Conservation (phyloP, 2,113 vertebrate genomes). For the Tragelaphus strepsiceros region DNA sequence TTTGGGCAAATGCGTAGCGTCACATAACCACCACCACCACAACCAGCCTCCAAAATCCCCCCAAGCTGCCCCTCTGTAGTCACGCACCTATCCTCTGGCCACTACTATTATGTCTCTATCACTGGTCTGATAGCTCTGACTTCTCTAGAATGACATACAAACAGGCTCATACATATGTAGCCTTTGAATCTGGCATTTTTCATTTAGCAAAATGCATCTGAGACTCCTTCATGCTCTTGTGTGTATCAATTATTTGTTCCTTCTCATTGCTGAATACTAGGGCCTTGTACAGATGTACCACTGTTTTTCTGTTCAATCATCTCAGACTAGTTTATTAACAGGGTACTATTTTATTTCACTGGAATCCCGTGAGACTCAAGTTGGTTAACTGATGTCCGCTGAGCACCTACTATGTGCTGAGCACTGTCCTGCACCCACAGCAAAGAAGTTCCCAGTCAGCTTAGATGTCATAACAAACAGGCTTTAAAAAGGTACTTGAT, state of each 20-base stretch:
- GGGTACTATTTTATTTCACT: neutral
- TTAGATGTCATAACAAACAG: neutral
- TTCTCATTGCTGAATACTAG: neutral
- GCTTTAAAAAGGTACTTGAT: neutral
- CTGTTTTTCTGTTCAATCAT: neutral
- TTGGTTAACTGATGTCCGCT: neutral
- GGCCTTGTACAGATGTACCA: neutral
- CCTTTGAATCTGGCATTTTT: neutral
- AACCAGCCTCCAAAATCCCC: neutral
- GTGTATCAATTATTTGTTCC: neutral
- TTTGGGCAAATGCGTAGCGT: neutral
- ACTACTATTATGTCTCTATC: neutral
- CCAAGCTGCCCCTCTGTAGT: accelerated
- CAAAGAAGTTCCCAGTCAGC: neutral
- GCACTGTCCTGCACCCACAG: neutral
- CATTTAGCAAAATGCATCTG: neutral
- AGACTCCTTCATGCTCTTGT: neutral
- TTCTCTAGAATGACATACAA: neutral
- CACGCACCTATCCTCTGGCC: accelerated
- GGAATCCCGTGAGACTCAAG: neutral
- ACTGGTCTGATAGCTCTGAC: neutral
- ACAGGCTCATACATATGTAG: accelerated
- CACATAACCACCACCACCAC: neutral
- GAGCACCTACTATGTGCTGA: neutral
- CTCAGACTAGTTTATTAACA: neutral